Percentiles rank a stretch among this genome's conserved stretches.
phyloP scores from a whole-genome alignment of 2,888 invertebrate species.

The Eilema depressum region DNA sequence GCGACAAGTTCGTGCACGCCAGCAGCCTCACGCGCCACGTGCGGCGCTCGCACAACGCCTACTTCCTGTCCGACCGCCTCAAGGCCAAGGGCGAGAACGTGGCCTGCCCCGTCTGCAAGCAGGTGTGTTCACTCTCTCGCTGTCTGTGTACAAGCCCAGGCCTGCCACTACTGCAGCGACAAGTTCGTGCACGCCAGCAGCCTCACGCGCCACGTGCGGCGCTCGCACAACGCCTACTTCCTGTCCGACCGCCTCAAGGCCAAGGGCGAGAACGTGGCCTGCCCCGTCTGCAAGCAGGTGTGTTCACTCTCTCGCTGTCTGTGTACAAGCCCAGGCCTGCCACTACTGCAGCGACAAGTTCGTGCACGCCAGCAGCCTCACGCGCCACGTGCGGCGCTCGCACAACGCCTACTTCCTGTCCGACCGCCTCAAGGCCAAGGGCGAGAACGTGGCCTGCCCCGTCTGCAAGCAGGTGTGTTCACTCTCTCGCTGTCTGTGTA shows the following conservation, averaged over 20 bases:
- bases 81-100: slow-evolving; percentile 87
- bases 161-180: slow-evolving; percentile 94
- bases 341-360: slow-evolving; percentile 95
- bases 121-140: slow-evolving; percentile 54
- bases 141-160: slow-evolving; percentile 87
- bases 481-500: slow-evolving; percentile 42
- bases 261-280: slow-evolving; percentile 88
- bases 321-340: slow-evolving; percentile 91
- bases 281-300: slow-evolving; percentile 91
- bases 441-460: slow-evolving; percentile 91
- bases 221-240: slow-evolving; percentile 92
- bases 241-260: slow-evolving; percentile 88
- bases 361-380: slow-evolving; percentile 93
- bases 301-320: neutral
- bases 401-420: slow-evolving; percentile 93
- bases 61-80: slow-evolving; percentile 89
- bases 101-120: slow-evolving; percentile 92
- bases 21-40: slow-evolving; percentile 94
- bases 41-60: slow-evolving; percentile 92
- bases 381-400: slow-evolving; percentile 93
- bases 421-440: slow-evolving; percentile 82
- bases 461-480: slow-evolving; percentile 88
- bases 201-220: slow-evolving; percentile 93
- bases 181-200: slow-evolving; percentile 95
- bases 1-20: slow-evolving; percentile 94